phyloP scores from a whole-genome alignment of 2,113 vertebrate genomes.

The Azemiops feae region DNA sequence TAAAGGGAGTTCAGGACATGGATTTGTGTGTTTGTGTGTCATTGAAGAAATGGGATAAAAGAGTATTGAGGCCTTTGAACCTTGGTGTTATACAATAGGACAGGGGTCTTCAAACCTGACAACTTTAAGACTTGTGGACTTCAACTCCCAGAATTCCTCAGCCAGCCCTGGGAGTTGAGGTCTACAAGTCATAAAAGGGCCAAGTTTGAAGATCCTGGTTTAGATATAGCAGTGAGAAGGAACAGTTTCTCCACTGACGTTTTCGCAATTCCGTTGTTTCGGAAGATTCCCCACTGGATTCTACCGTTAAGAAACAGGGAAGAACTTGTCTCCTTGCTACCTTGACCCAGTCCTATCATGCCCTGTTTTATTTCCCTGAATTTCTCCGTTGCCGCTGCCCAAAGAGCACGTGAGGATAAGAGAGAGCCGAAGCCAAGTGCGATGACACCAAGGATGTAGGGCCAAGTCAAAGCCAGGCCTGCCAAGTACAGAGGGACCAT shows the following conservation, averaged over 20 bases:
- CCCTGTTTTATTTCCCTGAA: neutral
- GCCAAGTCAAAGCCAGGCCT: neutral
- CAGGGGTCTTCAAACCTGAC: too few species aligned
- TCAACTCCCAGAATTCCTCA: too few species aligned
- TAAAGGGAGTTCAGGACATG: neutral
- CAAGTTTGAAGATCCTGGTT: neutral
- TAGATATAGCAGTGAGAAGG: neutral
- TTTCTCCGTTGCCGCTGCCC: neutral
- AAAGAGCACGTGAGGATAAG: neutral
- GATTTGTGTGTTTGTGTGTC: neutral
- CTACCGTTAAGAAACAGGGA: neutral
- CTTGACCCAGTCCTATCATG: neutral
- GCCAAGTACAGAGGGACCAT: neutral
- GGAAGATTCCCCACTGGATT: neutral
- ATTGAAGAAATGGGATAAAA: neutral
- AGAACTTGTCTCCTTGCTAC: neutral
- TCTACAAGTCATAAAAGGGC: too few species aligned
- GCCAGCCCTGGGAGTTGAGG: too few species aligned
- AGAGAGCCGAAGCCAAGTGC: neutral
- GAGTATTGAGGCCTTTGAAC: neutral
- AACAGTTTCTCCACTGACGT: neutral
- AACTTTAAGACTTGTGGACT: too few species aligned
- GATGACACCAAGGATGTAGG: neutral
- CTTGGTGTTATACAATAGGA: neutral
- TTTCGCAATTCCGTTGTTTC: neutral